Evolutionary conservation across 2,113 vertebrate genomes (phyloP).

Genomic region (Cavia porcellus): DNA sequence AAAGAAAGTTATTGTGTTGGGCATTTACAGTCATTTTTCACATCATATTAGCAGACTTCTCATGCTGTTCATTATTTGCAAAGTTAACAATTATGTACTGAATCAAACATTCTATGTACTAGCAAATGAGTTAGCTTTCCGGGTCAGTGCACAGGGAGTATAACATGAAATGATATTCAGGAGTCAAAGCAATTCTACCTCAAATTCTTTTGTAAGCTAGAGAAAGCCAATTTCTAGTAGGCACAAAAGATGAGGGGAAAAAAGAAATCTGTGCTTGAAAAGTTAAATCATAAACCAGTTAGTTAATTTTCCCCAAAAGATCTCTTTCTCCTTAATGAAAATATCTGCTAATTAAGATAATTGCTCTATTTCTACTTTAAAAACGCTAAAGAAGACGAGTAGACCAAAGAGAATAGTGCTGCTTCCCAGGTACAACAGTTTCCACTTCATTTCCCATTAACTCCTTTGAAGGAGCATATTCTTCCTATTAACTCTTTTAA

Average conservation of each 20-base stretch:
- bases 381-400: constrained; percentile 55
- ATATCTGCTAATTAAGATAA: constrained; percentile 76
- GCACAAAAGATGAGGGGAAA: not conserved
- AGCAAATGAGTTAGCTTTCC: not conserved
- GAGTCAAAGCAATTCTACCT: not conserved
- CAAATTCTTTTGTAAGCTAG: not conserved
- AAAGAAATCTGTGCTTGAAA: constrained; percentile 22
- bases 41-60: not conserved
- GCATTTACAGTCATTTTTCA: not conserved
- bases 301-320: constrained; percentile 69
- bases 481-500: constrained; percentile 20
- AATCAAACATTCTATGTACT: not conserved
- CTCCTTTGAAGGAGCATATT: constrained; percentile 46
- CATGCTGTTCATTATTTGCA: not conserved
- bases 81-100: not conserved
- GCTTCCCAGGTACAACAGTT: constrained; percentile 60
- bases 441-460: constrained; percentile 60
- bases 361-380: constrained; percentile 68
- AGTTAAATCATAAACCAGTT: constrained; percentile 66
- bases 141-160: not conserved
- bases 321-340: constrained; percentile 78
- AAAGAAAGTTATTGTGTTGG: not conserved
- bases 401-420: constrained; percentile 48
- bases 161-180: not conserved
- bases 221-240: constrained; percentile 23